Conservation (phyloP, 2,888 invertebrate genomes). For the Callimorpha dominula region DNA sequence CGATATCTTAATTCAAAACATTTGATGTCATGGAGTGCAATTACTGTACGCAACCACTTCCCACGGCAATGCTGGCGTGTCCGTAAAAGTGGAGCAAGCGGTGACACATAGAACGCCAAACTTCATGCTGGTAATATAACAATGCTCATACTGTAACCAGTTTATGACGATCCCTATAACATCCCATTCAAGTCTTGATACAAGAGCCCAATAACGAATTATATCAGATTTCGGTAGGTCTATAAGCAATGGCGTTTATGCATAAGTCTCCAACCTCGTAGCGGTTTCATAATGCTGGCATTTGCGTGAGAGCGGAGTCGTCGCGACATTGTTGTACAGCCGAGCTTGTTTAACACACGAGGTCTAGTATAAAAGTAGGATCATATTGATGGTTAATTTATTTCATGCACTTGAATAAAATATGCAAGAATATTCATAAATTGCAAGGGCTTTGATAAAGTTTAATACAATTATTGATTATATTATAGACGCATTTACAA, state of each 20-base stretch:
- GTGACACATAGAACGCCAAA: slow-evolving; percentile 74
- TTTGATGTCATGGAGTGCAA: slow-evolving; percentile 52
- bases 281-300: slow-evolving; percentile 73
- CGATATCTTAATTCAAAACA: slow-evolving; percentile 51
- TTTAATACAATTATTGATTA: not conserved
- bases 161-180: slow-evolving; percentile 57
- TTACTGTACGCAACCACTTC: slow-evolving; percentile 74
- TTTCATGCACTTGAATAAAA: slow-evolving; percentile 11
- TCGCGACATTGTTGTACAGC: slow-evolving; percentile 64
- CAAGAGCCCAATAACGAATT: slow-evolving; percentile 38
- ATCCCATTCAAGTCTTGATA: slow-evolving; percentile 32
- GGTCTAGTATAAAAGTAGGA: slow-evolving; percentile 44
- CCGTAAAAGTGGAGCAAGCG: slow-evolving; percentile 74
- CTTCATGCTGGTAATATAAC: slow-evolving; percentile 73
- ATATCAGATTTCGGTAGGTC: slow-evolving; percentile 52
- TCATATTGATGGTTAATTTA: slow-evolving; percentile 41
- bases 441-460: not conserved
- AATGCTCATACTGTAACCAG: slow-evolving; percentile 56
- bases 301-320: slow-evolving; percentile 70
- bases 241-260: slow-evolving; percentile 54
- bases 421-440: not conserved
- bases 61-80: slow-evolving; percentile 70
- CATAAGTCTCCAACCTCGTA: slow-evolving; percentile 58
- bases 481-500: not conserved
- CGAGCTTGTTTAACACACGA: slow-evolving; percentile 57